Evolutionary conservation across 2,113 vertebrate species (phyloP).

Genomic region (Atherinomorus stipes): DNA sequence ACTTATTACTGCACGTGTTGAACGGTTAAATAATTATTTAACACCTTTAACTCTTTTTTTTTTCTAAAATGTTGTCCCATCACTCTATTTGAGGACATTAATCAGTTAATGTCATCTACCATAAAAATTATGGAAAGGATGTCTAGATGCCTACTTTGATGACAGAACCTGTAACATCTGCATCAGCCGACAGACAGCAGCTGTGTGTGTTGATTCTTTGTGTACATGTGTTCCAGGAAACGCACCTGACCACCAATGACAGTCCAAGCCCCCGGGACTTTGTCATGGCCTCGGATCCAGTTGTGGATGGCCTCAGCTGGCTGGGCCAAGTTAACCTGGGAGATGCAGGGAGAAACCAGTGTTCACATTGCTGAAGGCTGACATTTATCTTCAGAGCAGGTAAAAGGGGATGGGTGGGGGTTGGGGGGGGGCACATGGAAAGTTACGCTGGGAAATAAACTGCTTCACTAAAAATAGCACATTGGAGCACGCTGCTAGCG

Average conservation of each 20-base stretch:
- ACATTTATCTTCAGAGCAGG: not conserved
- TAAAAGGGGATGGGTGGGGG: no score
- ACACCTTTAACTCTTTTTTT: no score
- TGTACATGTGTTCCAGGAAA: slow-evolving; percentile 23
- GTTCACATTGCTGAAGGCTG: not conserved
- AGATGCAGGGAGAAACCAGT: not conserved
- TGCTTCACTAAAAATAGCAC: slow-evolving; percentile 48
- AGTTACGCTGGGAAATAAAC: slow-evolving; percentile 35
- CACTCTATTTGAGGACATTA: no score
- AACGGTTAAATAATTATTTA: no score
- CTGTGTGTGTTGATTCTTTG: not conserved
- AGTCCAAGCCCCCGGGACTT: slow-evolving; percentile 96
- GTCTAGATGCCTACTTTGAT: not conserved
- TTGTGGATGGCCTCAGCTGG: slow-evolving; percentile 91
- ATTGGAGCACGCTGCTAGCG: not conserved
- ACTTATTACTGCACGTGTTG: no score
- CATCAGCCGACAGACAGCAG: not conserved
- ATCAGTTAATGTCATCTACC: no score
- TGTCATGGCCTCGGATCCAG: slow-evolving; percentile 98
- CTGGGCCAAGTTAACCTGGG: slow-evolving; percentile 87
- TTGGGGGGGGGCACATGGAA: slow-evolving; percentile 20
- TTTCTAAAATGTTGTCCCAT: no score
- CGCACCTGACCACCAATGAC: slow-evolving; percentile 89
- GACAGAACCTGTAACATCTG: not conserved
- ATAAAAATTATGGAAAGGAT: no score